Conservation (phyloP, 2,888 invertebrate species). For the Phasia obesa region DNA sequence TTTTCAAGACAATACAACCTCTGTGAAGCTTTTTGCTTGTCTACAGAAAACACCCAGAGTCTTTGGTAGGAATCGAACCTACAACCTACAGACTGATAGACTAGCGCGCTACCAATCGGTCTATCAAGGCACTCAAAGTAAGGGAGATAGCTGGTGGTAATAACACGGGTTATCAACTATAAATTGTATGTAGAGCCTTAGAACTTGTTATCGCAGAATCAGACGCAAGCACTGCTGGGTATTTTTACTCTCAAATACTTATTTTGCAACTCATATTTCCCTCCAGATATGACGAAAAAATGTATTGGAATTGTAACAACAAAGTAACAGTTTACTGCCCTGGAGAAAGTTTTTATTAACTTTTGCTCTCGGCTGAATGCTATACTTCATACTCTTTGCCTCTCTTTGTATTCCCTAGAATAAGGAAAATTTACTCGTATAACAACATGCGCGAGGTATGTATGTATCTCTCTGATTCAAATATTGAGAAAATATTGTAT, state of each 20-base stretch:
- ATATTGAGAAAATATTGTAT: not conserved
- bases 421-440: not conserved
- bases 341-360: constrained; percentile 74
- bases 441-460: not conserved
- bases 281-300: not conserved
- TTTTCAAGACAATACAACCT: too few species aligned
- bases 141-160: too few species aligned
- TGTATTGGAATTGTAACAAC: constrained; percentile 45
- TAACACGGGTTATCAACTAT: too few species aligned
- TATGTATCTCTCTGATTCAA: not conserved
- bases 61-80: too few species aligned
- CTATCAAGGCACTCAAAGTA: too few species aligned
- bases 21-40: too few species aligned
- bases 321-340: constrained; percentile 74
- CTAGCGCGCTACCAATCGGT: too few species aligned
- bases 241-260: not conserved
- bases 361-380: constrained; percentile 23
- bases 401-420: not conserved
- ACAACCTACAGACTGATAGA: too few species aligned
- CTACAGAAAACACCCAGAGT: too few species aligned
- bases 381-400: not conserved
- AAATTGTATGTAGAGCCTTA: too few species aligned
- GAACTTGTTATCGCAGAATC: too few species aligned
- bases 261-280: not conserved
- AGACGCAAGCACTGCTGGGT: not conserved